Percentiles rank a stretch among this genome's conserved stretches.
phyloP scores from a whole-genome alignment of 1,140 invertebrate genomes.

The Lucilia sericata region DNA sequence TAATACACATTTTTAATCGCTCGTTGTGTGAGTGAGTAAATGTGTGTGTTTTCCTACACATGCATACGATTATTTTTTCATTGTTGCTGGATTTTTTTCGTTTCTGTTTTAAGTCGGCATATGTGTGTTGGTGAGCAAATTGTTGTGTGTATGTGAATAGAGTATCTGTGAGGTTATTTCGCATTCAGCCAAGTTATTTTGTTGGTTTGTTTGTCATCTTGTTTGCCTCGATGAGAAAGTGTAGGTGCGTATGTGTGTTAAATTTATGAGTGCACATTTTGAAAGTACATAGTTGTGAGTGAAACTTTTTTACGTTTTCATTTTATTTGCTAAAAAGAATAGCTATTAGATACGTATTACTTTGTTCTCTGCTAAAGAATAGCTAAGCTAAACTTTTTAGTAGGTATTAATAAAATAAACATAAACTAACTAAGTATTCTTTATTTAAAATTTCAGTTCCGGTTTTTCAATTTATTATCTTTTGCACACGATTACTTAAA shows the following conservation, averaged over 20 bases:
- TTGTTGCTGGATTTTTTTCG: background rate
- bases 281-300: background rate
- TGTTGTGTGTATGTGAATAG: background rate
- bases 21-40: background rate
- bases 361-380: background rate
- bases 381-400: background rate
- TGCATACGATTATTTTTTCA: background rate
- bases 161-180: conserved; percentile 3
- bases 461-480: background rate
- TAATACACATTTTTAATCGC: background rate
- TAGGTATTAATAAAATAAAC: background rate
- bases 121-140: background rate
- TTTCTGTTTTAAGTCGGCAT: background rate
- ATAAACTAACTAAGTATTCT: too few relatives aligned
- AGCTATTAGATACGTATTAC: too few relatives aligned
- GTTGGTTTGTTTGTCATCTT: background rate
- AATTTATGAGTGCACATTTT: conserved; percentile 30
- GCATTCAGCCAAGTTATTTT: conserved; percentile 28
- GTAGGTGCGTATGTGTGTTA: background rate
- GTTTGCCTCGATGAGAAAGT: conserved; percentile 13
- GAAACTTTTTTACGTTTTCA: background rate
- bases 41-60: background rate
- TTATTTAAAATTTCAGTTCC: background rate
- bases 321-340: too few relatives aligned
- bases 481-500: background rate